A percentile compares a stretch with the other conserved stretches of the same genome.
These are phyloP conservation scores for Papilio gigon DNA, from an alignment of 2,888 invertebrate species.

Conservation along the genomic window DNA sequence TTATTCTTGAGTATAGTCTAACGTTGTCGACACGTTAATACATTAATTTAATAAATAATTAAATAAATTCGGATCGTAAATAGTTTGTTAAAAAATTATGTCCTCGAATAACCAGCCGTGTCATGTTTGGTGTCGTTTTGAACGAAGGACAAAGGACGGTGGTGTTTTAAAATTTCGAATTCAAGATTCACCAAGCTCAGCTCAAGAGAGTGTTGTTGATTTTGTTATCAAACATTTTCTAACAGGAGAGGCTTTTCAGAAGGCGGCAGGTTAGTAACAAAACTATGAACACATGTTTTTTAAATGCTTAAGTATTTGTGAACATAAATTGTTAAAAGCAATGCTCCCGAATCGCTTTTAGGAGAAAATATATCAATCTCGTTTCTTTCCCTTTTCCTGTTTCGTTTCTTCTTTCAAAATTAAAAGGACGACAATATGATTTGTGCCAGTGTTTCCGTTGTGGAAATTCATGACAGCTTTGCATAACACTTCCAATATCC, in stretches of 20 bases:
- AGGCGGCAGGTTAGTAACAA: conserved; percentile 44
- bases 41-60: no score
- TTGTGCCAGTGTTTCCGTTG: no score
- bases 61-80: not conserved
- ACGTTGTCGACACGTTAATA: no score
- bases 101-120: conserved; percentile 14
- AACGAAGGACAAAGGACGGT: conserved; percentile 43
- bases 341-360: no score
- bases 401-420: no score
- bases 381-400: no score
- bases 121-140: conserved; percentile 45
- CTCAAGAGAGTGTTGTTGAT: conserved; percentile 39
- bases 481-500: no score
- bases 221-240: conserved; percentile 42
- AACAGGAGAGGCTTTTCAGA: conserved; percentile 43
- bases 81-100: conserved; percentile 21
- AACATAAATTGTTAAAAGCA: not conserved
- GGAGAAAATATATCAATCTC: no score
- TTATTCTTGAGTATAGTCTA: not conserved
- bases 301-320: not conserved
- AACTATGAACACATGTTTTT: not conserved
- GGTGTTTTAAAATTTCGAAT: conserved; percentile 44
- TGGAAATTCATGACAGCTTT: no score
- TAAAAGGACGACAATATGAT: no score
- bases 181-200: conserved; percentile 41